A percentile compares a stretch with the other conserved stretches of the same genome.
Evolutionary conservation across 2,113 vertebrate species (phyloP).

Genomic region (Phaethon lepturus): DNA sequence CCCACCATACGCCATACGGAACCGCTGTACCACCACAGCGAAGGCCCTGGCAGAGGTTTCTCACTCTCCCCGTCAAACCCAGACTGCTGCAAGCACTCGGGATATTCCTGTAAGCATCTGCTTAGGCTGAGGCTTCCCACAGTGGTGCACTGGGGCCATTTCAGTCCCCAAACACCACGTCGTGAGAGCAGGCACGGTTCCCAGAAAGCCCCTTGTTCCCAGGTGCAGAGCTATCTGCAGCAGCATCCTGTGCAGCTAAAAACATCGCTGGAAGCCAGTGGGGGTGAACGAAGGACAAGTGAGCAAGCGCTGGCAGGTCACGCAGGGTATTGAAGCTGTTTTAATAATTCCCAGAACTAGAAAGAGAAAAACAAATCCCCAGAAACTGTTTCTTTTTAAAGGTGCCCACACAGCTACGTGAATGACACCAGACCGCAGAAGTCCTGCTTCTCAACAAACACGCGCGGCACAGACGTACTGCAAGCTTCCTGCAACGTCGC

Average conservation of each 20-base stretch:
- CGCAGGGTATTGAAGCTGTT: neutral
- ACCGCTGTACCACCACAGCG: neutral
- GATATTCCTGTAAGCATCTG: neutral
- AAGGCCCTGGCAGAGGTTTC: neutral
- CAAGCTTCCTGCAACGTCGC: neutral
- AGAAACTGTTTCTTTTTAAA: neutral
- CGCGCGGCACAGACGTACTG: fast-evolving
- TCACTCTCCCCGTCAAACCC: neutral
- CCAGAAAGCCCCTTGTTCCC: neutral
- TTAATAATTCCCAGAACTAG: neutral
- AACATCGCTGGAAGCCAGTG: neutral
- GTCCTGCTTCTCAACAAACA: neutral
- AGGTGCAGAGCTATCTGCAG: neutral
- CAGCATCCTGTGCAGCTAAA: neutral
- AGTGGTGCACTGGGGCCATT: neutral
- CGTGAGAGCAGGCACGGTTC: neutral
- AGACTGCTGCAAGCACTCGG: neutral
- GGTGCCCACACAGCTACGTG: fast-evolving
- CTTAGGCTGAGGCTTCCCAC: neutral
- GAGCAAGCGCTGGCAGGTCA: neutral
- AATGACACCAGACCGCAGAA: neutral
- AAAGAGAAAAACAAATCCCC: neutral
- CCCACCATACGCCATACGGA: neutral
- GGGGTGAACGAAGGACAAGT: neutral
- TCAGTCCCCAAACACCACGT: fast-evolving